Conservation (phyloP, 2,113 vertebrate species). For the Microtus montanus region DNA sequence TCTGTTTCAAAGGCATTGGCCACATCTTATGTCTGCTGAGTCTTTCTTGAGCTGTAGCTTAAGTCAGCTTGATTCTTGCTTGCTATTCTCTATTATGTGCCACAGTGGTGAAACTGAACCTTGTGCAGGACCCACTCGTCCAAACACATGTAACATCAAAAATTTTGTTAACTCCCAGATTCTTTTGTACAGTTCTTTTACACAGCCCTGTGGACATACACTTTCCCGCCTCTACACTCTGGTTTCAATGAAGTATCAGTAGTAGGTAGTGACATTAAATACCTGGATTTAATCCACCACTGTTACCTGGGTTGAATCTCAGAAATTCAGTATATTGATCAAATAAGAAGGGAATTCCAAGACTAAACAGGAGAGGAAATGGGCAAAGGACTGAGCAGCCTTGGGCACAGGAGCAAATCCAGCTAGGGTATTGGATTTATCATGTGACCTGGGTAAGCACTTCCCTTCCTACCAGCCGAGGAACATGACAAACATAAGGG, state of each 20-base stretch:
- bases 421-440: no score
- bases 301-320: not conserved
- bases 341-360: not conserved
- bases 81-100: not conserved
- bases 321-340: not conserved
- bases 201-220: not conserved
- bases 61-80: not conserved
- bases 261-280: not conserved
- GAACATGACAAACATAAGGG: not conserved
- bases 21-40: not conserved
- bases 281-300: not conserved
- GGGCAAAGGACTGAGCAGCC: no score
- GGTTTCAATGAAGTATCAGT: not conserved
- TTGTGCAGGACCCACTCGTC: not conserved
- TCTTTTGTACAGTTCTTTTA: not conserved
- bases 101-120: not conserved
- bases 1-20: not conserved
- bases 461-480: not conserved
- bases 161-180: not conserved
- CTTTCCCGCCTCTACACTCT: not conserved
- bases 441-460: not conserved
- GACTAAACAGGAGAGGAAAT: not conserved
- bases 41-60: not conserved
- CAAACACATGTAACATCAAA: not conserved
- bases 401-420: rapidly evolving